Evolutionary conservation across 2,113 vertebrate genomes (phyloP).

Genomic region (Python bivittatus): DNA sequence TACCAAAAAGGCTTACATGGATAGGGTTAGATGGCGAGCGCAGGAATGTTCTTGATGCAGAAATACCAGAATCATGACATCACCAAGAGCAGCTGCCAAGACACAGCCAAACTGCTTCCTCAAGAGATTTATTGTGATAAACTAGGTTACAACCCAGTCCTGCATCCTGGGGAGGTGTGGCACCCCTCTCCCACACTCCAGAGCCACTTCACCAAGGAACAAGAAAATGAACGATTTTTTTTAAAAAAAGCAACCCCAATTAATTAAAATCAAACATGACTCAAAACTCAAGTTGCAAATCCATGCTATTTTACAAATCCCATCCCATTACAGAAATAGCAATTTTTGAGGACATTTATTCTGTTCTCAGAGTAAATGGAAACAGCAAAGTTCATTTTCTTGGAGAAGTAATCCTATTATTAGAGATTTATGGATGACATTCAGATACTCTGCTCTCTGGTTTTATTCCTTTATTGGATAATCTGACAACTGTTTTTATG

Average conservation of each 20-base stretch:
- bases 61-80: too few species aligned
- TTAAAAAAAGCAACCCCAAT: not conserved
- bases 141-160: not conserved
- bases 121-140: too few species aligned
- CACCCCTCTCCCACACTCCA: not conserved
- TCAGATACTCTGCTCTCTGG: not conserved
- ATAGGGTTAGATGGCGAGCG: too few species aligned
- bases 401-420: not conserved
- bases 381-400: not conserved
- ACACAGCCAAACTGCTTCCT: too few species aligned
- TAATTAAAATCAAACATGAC: not conserved
- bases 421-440: not conserved
- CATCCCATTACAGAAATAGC: not conserved
- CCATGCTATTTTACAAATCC: not conserved
- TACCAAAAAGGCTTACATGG: not conserved
- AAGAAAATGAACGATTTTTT: not conserved
- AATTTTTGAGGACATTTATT: not conserved
- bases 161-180: not conserved
- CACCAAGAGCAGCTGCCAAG: too few species aligned
- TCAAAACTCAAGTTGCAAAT: not conserved
- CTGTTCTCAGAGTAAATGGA: not conserved
- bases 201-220: not conserved
- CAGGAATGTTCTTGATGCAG: too few species aligned
- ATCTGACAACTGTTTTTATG: conserved; percentile 62
- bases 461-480: conserved; percentile 23